Evolutionary conservation across 2,797 vertebrate genomes (phyloP).

Genomic region (Squalus acanthias): DNA sequence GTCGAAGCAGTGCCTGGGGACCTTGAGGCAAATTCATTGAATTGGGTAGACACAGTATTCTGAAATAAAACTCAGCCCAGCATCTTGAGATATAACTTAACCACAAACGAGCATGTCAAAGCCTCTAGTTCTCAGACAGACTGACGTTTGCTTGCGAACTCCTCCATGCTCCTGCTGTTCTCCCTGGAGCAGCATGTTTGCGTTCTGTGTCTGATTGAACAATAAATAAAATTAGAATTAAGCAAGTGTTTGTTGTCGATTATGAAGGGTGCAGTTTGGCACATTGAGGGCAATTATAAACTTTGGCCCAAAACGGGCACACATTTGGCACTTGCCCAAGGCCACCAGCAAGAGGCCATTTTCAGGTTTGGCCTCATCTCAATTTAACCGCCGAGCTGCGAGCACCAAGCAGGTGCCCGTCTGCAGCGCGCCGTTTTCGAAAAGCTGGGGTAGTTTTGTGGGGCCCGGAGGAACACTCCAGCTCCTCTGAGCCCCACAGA

Average conservation of each 20-base stretch:
- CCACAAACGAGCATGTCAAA: neutral
- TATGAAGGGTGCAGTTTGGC: neutral
- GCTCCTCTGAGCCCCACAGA: neutral
- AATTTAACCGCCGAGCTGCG: neutral
- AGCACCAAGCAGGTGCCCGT: neutral
- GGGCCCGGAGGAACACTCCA: neutral
- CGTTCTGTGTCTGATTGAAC: neutral
- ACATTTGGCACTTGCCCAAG: neutral
- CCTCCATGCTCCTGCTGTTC: neutral
- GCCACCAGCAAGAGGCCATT: neutral
- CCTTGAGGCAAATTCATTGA: neutral
- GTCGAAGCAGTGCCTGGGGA: neutral
- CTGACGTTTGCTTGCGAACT: neutral
- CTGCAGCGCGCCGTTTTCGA: neutral
- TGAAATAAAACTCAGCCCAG: neutral
- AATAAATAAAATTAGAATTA: neutral
- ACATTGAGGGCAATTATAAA: neutral
- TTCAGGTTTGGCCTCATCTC: neutral
- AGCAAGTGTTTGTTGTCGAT: neutral
- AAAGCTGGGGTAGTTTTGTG: neutral
- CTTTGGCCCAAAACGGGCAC: neutral
- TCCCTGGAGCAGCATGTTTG: neutral
- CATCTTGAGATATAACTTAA: neutral
- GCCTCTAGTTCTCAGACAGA: neutral
- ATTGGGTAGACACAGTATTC: neutral